These are phyloP conservation scores for Adelphocoris suturalis DNA, from an alignment of 2,888 invertebrate species.

Conservation along the genomic window DNA sequence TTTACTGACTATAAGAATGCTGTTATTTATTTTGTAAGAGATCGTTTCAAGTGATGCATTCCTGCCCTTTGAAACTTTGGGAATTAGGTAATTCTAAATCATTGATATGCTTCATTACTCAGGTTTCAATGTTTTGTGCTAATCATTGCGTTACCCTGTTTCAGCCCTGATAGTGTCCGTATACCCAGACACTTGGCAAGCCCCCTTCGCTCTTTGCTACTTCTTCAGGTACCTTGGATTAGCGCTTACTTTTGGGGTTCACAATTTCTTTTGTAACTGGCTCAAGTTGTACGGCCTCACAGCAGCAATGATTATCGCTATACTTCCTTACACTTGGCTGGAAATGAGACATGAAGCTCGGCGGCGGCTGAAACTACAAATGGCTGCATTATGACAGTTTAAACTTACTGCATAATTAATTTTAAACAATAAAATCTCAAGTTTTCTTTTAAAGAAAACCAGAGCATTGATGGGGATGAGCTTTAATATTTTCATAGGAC, in stretches of 20 bases:
- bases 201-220: constrained; percentile 79
- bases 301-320: constrained; percentile 80
- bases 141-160: constrained; percentile 35
- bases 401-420: constrained; percentile 23
- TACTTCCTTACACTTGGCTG: constrained; percentile 81
- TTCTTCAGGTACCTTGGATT: constrained; percentile 82
- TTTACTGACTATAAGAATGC: too few relatives aligned
- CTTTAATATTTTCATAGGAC: constrained; percentile 22
- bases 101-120: too few relatives aligned
- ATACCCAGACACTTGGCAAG: constrained; percentile 79
- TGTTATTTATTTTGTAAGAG: too few relatives aligned
- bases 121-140: too few relatives aligned
- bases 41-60: too few relatives aligned
- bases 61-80: too few relatives aligned
- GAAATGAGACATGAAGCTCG: constrained; percentile 78
- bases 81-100: too few relatives aligned
- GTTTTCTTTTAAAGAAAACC: too few relatives aligned
- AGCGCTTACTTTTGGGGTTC: constrained; percentile 82
- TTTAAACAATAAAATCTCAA: not conserved
- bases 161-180: constrained; percentile 76
- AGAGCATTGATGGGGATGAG: not conserved
- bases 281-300: constrained; percentile 80
- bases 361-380: constrained; percentile 70
- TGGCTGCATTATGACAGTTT: constrained; percentile 57
- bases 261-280: constrained; percentile 81